Percentiles rank a stretch among this genome's conserved stretches.
Conservation (phyloP, 2,888 invertebrate species). For the Glaucopsyche alexis region DNA sequence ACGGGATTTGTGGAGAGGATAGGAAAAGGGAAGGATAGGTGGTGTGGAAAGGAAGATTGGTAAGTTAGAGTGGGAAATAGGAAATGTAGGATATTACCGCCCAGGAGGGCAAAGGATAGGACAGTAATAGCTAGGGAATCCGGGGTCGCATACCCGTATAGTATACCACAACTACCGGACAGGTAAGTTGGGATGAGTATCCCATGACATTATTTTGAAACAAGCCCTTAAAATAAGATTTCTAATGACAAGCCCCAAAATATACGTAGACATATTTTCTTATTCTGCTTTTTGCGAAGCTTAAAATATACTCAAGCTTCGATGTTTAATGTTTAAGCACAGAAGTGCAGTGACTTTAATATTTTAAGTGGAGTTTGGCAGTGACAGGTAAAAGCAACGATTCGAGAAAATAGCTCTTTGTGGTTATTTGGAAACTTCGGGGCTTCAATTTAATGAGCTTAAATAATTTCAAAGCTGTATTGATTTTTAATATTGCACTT, state of each 20-base stretch:
- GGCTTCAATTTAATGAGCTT: conserved; percentile 50
- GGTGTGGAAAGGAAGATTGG: too few species aligned
- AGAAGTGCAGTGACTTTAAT: conserved; percentile 27
- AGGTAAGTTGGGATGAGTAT: too few species aligned
- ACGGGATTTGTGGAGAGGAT: too few species aligned
- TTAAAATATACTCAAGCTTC: conserved; percentile 18
- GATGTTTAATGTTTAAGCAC: neutral
- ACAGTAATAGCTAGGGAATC: too few species aligned
- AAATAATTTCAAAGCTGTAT: conserved; percentile 37
- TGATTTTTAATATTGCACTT: conserved; percentile 22
- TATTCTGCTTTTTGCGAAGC: neutral
- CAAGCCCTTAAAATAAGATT: neutral
- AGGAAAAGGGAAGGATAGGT: too few species aligned
- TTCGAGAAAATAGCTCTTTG: conserved; percentile 39
- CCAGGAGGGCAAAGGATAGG: too few species aligned
- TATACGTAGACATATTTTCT: neutral
- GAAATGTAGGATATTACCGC: too few species aligned
- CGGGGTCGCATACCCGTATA: too few species aligned
- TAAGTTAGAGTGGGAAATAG: too few species aligned
- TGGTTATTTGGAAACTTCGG: conserved; percentile 35
- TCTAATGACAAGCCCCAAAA: neutral
- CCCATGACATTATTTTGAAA: too few species aligned
- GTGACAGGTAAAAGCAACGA: conserved; percentile 30
- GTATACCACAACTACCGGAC: too few species aligned
- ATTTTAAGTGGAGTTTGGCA: conserved; percentile 18